Base-by-base conservation (phyloP, 2,888 invertebrate species). In the Drosophila diplacantha region DNA sequence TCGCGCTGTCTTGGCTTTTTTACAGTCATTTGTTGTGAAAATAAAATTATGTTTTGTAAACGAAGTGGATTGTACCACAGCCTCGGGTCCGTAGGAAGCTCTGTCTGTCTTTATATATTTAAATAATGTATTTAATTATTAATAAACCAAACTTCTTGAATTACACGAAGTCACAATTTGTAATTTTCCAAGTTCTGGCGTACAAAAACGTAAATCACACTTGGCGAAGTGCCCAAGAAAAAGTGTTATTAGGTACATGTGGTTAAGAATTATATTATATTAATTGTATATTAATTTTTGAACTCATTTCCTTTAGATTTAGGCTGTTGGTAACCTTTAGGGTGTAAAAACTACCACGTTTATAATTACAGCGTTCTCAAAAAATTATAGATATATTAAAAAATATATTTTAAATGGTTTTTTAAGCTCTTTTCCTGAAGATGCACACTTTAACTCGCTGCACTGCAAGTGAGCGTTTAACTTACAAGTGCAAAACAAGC, bases 21-120 rank as follows among this genome's bases (percentile, higher is more conserved):
- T n/a, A 12, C n/a, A 26, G 26, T 35, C 18, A 31, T 46, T 46
- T 46, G 44, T 20, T 20, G 18, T 31, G 18, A 14, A 46, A 46
- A 46, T 46, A 31, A 18, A 31, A 16, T 3, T 26, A n/a, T 16
- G 39, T 39, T 24, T 35, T 16, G 35, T 35, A 35, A 35, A 18
- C 11, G 11, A 18, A 5, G 11, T 18, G 18, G 18, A 11, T 37
- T 37, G 18, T 11, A 37, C 18, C 12, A 37, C 37, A 20, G 5
- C 35, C 16, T 16, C 2, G 35, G 35, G 32, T 32, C 6, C 2
- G 6, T 16, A 14, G 31, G 31, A 14, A 31, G 2, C 14, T 20
- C 3, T 43, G 16, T 11, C 3, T n/a, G 8, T 11, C 6, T 43
- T 16, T 11, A 26, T 43, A 3, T 11, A 16, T 11, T 41, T 16